Conservation (phyloP, 2,113 vertebrate genomes). For the Catharus bicknelli region DNA sequence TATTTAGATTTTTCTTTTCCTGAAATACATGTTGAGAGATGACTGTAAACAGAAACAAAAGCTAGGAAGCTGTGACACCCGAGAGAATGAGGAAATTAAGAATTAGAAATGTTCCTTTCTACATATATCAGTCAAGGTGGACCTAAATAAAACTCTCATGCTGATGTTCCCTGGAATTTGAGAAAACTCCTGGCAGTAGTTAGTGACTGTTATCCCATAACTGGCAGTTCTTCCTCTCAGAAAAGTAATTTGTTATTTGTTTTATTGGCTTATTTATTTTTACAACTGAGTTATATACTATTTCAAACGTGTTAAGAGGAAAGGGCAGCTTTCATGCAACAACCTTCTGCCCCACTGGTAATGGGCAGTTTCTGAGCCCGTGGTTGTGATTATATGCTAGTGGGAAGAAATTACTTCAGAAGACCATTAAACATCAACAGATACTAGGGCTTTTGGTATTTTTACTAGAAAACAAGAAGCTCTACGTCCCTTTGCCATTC, state of each 20-base stretch:
- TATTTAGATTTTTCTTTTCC: slow-evolving; percentile 72
- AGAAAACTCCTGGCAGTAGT: neutral
- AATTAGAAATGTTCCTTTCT: neutral
- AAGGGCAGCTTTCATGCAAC: neutral
- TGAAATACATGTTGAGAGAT: slow-evolving; percentile 72
- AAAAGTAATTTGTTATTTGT: neutral
- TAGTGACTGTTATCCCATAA: neutral
- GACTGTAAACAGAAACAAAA: slow-evolving; percentile 73
- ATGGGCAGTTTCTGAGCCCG: neutral
- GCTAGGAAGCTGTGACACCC: slow-evolving; percentile 70
- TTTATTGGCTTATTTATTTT: slow-evolving; percentile 14
- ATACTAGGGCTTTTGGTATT: neutral
- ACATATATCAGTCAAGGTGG: neutral
- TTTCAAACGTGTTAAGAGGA: neutral
- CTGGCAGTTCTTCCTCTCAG: neutral
- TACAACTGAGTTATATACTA: neutral
- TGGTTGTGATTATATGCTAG: neutral
- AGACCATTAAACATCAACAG: neutral
- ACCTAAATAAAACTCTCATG: neutral
- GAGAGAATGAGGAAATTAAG: slow-evolving; percentile 59
- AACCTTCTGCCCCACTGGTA: neutral
- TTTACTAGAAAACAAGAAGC: neutral
- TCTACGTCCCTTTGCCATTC: neutral
- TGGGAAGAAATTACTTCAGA: neutral
- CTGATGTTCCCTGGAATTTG: neutral